Conservation (phyloP, 2,888 invertebrate species). For the Dolichopus griseipennis region DNA sequence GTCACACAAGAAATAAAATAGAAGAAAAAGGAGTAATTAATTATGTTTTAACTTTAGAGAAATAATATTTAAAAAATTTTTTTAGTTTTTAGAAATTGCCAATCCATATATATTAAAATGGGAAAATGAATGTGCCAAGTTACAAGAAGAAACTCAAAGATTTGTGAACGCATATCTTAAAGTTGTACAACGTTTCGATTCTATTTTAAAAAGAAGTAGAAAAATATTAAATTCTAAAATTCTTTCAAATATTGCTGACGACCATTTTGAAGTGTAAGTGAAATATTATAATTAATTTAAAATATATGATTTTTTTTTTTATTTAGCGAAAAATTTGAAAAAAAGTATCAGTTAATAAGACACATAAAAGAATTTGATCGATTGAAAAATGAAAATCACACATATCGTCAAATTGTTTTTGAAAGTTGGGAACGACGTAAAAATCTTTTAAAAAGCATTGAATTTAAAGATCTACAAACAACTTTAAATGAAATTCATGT, state of each 20-base stretch:
- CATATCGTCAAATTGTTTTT: background rate
- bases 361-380: background rate
- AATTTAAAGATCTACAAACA: background rate
- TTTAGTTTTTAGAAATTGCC: background rate
- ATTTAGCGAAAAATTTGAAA: background rate
- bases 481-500: constrained; percentile 4
- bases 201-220: constrained; percentile 8
- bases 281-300: background rate
- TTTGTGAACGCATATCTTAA: background rate
- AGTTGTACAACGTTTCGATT: background rate
- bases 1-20: background rate
- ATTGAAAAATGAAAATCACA: background rate
- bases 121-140: background rate
- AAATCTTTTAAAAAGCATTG: background rate
- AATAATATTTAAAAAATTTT: background rate
- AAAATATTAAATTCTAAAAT: background rate
- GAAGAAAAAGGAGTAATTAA: constrained; percentile 9
- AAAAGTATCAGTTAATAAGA: background rate
- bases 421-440: background rate
- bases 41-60: background rate
- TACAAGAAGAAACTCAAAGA: background rate
- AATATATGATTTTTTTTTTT: background rate
- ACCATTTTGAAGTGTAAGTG: constrained; percentile 4
- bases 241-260: background rate
- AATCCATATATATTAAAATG: background rate